A percentile compares a stretch with the other conserved stretches of the same genome.
These are phyloP conservation scores for Oxycera nigricornis DNA, from an alignment of 2,888 invertebrate species.

Conservation along the genomic window DNA sequence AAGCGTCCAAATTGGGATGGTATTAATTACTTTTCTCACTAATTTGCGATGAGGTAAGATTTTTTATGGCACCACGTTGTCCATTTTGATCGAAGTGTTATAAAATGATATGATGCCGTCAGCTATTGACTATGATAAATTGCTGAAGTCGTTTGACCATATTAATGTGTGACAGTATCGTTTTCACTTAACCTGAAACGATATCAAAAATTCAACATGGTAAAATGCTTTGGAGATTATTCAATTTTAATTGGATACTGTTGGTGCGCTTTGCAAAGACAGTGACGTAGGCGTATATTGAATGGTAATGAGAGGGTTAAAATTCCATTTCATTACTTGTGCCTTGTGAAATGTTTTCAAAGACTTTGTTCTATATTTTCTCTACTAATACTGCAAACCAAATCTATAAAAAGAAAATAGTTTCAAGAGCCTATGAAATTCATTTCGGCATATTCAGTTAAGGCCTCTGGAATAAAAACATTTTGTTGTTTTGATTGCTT, in stretches of 20 bases:
- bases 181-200: slow-evolving; percentile 29
- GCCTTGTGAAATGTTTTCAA: too few relatives aligned
- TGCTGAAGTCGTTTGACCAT: slow-evolving; percentile 19
- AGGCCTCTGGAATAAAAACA: too few relatives aligned
- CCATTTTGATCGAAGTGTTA: slow-evolving; percentile 22
- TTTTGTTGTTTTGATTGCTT: too few relatives aligned
- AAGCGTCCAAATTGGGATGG: neutral
- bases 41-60: slow-evolving; percentile 6
- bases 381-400: too few relatives aligned
- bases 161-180: slow-evolving; percentile 26
- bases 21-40: slow-evolving; percentile 1
- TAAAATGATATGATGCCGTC: slow-evolving; percentile 29
- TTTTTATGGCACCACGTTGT: neutral
- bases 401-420: too few relatives aligned
- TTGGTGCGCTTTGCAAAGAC: neutral
- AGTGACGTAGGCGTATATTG: slow-evolving; percentile 24
- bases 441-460: too few relatives aligned
- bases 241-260: slow-evolving; percentile 15
- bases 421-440: too few relatives aligned
- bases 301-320: too few relatives aligned
- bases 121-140: slow-evolving; percentile 34
- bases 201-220: slow-evolving; percentile 28
- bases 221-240: slow-evolving; percentile 27
- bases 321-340: too few relatives aligned
- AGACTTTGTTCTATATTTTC: too few relatives aligned